Evolutionary conservation across 1,140 invertebrate species (phyloP), one percentile per base, ranked within the genome.

Genomic region (Drosophila pandora): DNA sequence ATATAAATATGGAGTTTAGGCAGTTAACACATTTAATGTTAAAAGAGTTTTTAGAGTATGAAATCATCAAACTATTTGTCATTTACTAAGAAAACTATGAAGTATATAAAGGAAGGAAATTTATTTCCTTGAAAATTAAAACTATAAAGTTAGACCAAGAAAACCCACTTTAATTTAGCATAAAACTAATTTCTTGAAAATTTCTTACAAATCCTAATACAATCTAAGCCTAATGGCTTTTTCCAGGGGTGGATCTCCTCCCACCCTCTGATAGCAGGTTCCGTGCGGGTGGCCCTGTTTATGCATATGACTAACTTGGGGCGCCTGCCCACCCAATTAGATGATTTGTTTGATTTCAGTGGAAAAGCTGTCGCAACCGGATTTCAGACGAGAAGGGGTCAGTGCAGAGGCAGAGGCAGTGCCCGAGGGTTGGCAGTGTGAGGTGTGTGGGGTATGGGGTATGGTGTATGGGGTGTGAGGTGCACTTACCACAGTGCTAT

Each of bases 401-500:
- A 22, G 30, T 12, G 28, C 12, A 12, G 28, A 47, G 23, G 47
- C 6, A 8, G 21, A 17, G 34, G 34, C 2, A 12, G 59, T 8
- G 52, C 32, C 6, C 10, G 48, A 32, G 56, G 28, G 17, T 17
- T 47, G 9, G 17, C 2, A 22, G 43, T 21, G 43, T 22, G 17
- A 47, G 23, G 30, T 17, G 52, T 63, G 39, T 58, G 34, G 12
- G 34, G 34, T 37, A 17, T 17, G 17, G 17, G 17, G 17, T 17
- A 17, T 17, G 17, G 17, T 17, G 17, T 17, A 17, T 17, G 55
- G 57, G 43, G 52, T 63, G 39, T 58, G 34, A 37, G 34, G 34
- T 37, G 52, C 65, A 90, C 88, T 90, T 74, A 90, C 89, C 75
- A 83, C 74, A 64, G 88, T 90, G 61, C 88, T 90, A 78, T 90